phyloP scores from a whole-genome alignment of 2,888 invertebrate genomes.

The Lochmaea capreae region DNA sequence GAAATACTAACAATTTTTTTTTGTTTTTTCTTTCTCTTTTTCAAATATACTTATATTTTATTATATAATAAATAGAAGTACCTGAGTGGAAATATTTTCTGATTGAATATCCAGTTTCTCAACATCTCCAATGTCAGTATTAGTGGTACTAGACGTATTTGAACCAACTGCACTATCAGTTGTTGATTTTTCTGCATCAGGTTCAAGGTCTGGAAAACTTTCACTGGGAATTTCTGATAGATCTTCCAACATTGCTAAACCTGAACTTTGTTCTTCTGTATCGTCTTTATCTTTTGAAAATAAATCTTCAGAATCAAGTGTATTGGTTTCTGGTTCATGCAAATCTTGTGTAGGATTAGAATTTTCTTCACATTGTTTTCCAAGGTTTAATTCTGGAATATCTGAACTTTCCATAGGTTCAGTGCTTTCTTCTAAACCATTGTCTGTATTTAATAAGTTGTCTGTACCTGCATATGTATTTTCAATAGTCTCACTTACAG shows the following conservation, averaged over 20 bases:
- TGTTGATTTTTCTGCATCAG: constrained; percentile 15
- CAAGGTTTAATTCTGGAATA: background rate
- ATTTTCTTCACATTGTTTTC: constrained; percentile 13
- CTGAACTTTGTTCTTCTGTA: constrained; percentile 19
- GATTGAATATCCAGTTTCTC: background rate
- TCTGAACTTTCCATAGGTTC: background rate
- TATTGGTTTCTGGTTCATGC: constrained; percentile 8
- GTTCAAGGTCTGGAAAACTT: constrained; percentile 37
- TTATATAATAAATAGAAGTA: constrained; percentile 4
- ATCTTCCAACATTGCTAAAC: constrained; percentile 30
- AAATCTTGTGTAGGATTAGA: constrained; percentile 1
- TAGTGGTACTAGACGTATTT: background rate
- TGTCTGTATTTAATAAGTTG: constrained; percentile 11
- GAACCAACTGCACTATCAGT: constrained; percentile 2
- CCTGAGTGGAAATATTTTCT: constrained; percentile 15
- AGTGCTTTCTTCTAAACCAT: background rate
- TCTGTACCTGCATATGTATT: constrained; percentile 21
- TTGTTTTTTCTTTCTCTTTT: too few relatives aligned
- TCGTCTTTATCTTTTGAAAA: constrained; percentile 18
- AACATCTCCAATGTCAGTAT: background rate
- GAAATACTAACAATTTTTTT: too few relatives aligned
- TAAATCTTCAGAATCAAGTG: constrained; percentile 17
- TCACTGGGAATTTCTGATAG: constrained; percentile 40
- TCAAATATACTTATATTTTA: too few relatives aligned
- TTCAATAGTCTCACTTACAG: constrained; percentile 9